A percentile compares a stretch with the other conserved stretches of the same genome.
phyloP scores from a whole-genome alignment of 2,888 invertebrate genomes.

The Brassicogethes aeneus region DNA sequence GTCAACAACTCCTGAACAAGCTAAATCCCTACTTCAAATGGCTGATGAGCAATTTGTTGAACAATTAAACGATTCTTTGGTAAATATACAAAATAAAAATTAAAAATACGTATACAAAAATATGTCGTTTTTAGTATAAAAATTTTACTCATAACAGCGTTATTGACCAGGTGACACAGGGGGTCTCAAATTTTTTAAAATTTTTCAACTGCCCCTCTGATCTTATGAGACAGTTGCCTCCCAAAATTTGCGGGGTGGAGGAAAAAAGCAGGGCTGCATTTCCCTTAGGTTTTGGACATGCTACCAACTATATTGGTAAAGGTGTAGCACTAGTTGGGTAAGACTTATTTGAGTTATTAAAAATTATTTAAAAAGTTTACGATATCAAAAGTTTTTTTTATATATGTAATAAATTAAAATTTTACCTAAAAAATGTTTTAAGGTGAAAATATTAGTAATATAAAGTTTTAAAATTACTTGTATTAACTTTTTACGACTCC shows the following conservation, averaged over 20 bases:
- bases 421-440: too few relatives aligned
- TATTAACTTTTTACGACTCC: too few relatives aligned
- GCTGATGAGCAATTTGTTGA: constrained; percentile 77
- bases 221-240: constrained; percentile 47
- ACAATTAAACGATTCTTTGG: constrained; percentile 77
- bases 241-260: constrained; percentile 52
- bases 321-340: constrained; percentile 84
- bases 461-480: too few relatives aligned
- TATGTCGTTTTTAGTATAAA: constrained; percentile 46
- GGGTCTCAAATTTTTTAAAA: constrained; percentile 42
- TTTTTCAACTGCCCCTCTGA: constrained; percentile 37
- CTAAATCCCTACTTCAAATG: constrained; percentile 61
- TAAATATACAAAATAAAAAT: constrained; percentile 37
- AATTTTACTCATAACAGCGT: constrained; percentile 46
- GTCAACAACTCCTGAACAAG: constrained; percentile 71
- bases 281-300: constrained; percentile 87
- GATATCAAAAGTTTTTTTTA: too few relatives aligned
- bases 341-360: constrained; percentile 26
- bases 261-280: constrained; percentile 72
- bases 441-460: too few relatives aligned
- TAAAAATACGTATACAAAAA: neutral
- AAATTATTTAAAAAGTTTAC: too few relatives aligned
- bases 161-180: constrained; percentile 48
- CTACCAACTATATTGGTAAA: constrained; percentile 72
- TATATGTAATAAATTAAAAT: too few relatives aligned